Evolutionary conservation across 2,888 invertebrate species (phyloP), one percentile per base, ranked within the genome.

Genomic region (Phymatocera aterrima): DNA sequence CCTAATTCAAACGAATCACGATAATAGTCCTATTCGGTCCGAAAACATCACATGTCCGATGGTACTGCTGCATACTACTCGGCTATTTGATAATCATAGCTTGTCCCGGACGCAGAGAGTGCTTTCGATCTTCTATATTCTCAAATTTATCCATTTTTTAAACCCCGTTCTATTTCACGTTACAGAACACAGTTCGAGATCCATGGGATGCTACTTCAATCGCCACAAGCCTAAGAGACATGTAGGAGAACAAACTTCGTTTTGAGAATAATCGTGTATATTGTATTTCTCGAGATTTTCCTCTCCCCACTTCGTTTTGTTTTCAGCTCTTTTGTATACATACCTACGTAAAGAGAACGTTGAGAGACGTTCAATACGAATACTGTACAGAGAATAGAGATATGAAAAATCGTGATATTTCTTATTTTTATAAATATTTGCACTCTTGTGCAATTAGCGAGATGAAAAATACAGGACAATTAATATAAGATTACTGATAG

Each of bases 401-500:
- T n/a, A n/a, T n/a, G n/a, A n/a, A 5, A 15, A 28, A 28, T 28
- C 15, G 21, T 12, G 3, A 15, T 57, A 40, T 40, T 40, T 15
- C 61, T 77, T 34, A 43, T 75, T 74, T 54, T 78, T 68, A 70
- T 75, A 82, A 82, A 82, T 81, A 79, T 81, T 82, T 81, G 79
- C 75, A 68, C 43, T 40, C 46, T 48, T 51, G 57, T 54, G 75
- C 72, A 78, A 80, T 77, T 72, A 80, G 78, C 21, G 34, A 61
- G 75, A 46, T 61, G 40, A 54, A 54, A 57, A 77, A 79, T 75
- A 78, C 79, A 78, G 74, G 70, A 80, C 77, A 64, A 80, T 80
- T 80, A 68, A 82, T 81, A 75, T 75, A 60, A 72, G 78, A 64
- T 81, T 82, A 81, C 79, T 81, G 78, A 82, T 79, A 80, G 37